Evolutionary conservation across 2,797 vertebrate species (phyloP).

Genomic region (Rachycentron canadum): DNA sequence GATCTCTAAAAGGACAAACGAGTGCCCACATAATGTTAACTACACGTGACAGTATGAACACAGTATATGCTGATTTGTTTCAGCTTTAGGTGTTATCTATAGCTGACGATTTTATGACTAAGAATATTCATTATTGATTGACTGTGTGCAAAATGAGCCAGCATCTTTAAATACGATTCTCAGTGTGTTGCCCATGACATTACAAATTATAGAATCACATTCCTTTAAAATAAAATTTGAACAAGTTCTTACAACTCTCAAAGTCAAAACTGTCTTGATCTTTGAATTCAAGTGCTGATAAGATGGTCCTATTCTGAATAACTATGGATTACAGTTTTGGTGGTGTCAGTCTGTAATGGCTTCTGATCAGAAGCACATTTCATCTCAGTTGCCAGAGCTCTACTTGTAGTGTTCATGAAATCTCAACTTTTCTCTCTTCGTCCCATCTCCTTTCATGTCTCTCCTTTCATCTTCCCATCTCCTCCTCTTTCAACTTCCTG

Average conservation of each 20-base stretch:
- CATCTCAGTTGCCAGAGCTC: conserved; percentile 63
- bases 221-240: conserved; percentile 18
- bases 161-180: conserved; percentile 10
- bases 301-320: conserved; percentile 44
- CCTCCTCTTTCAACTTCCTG: conserved; percentile 72
- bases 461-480: conserved; percentile 71
- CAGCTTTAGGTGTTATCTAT: not conserved
- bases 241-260: not conserved
- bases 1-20: not conserved
- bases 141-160: not conserved
- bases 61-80: not conserved
- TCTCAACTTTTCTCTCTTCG: conserved; percentile 72
- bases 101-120: not conserved
- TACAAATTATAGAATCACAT: conserved; percentile 15
- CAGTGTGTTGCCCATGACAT: not conserved
- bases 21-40: not conserved
- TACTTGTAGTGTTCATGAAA: conserved; percentile 67
- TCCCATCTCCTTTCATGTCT: conserved; percentile 72
- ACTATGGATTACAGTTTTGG: conserved; percentile 57
- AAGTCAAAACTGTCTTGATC: conserved; percentile 36
- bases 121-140: not conserved
- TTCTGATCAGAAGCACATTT: conserved; percentile 65
- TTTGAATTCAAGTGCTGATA: conserved; percentile 39
- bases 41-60: not conserved
- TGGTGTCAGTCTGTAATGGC: conserved; percentile 52